Evolutionary conservation across 2,888 invertebrate species (phyloP).

Genomic region (Lasioglossum figueresi): DNA sequence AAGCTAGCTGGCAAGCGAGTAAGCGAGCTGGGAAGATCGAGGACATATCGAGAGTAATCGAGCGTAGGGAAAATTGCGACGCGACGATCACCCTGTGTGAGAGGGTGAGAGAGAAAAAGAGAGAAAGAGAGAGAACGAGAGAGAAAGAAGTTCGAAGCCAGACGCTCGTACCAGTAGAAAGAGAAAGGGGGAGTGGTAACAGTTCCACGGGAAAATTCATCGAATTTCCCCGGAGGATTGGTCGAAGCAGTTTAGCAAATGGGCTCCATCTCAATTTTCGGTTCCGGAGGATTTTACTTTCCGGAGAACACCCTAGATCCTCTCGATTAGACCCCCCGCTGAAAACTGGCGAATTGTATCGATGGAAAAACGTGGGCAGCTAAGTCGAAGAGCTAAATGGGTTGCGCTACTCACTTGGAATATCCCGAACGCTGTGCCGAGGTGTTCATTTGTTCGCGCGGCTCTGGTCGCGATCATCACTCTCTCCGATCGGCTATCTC

Average conservation of each 20-base stretch:
- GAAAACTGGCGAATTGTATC: neutral
- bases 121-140: neutral
- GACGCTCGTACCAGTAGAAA: neutral
- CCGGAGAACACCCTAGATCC: neutral
- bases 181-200: neutral
- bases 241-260: conserved; percentile 49
- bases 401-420: conserved; percentile 79
- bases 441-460: conserved; percentile 81
- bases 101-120: neutral
- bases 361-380: neutral
- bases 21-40: neutral
- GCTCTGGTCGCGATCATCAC: conserved; percentile 76
- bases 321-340: neutral
- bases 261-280: conserved; percentile 54
- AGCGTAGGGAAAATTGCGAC: conserved; percentile 31
- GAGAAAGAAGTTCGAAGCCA: neutral
- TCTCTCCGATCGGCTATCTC: conserved; percentile 55
- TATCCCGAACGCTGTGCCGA: conserved; percentile 82
- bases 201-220: conserved; percentile 48
- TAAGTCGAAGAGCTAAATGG: neutral
- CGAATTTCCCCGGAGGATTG: conserved; percentile 61
- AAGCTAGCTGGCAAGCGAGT: neutral
- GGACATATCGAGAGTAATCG: neutral
- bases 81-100: conserved; percentile 18
- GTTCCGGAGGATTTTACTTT: conserved; percentile 36